Percentiles rank a stretch among this genome's conserved stretches.
Conservation (phyloP, 2,797 vertebrate genomes). For the Notamacropus eugenii region DNA sequence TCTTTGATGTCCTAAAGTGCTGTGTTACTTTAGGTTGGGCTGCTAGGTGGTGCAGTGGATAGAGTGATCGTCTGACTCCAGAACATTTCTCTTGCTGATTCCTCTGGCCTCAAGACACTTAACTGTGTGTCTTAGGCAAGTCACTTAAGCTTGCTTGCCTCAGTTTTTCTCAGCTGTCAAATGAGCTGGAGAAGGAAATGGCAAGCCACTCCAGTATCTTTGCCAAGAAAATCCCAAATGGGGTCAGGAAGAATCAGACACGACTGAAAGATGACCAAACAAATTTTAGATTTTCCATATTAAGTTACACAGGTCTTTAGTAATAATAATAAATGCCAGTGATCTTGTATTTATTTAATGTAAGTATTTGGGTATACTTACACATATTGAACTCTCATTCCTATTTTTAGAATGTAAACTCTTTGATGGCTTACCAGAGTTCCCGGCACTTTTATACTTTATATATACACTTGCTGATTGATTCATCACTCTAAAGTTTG, state of each 20-base stretch:
- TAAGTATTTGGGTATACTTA: not conserved
- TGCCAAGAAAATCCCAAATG: not conserved
- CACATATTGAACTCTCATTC: not conserved
- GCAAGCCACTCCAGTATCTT: not conserved
- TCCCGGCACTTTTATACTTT: not conserved
- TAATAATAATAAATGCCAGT: not conserved
- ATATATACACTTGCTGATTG: not conserved
- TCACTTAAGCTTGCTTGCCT: not conserved
- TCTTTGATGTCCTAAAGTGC: not conserved
- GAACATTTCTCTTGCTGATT: not conserved
- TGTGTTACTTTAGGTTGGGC: not conserved
- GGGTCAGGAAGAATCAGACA: not conserved
- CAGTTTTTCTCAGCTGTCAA: not conserved
- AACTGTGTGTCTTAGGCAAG: not conserved
- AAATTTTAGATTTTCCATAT: not conserved
- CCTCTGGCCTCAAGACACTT: not conserved
- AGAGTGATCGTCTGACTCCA: not conserved
- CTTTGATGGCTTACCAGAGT: not conserved
- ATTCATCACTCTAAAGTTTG: not conserved
- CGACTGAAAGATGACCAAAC: not conserved
- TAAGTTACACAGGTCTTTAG: not conserved
- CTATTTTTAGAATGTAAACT: not conserved
- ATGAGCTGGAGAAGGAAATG: not conserved
- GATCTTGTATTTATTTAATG: not conserved
- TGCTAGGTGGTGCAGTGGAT: not conserved